Conservation (phyloP, 1,140 invertebrate species). For the Leguminivora glycinivorella region DNA sequence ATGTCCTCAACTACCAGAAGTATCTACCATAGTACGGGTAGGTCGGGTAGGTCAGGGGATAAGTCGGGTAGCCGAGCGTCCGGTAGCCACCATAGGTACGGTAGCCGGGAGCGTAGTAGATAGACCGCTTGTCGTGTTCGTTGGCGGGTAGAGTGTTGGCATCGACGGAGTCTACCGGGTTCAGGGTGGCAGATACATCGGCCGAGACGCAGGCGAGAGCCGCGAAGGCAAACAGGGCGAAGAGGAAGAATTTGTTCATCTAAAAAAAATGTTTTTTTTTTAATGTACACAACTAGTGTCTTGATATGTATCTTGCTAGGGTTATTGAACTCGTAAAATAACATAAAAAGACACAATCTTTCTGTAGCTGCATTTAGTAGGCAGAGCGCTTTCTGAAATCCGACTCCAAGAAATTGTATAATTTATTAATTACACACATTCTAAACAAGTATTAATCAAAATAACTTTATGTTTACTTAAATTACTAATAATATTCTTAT, state of each 20-base stretch:
- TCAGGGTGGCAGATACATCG: neutral
- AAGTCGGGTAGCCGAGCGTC: neutral
- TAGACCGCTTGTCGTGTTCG: neutral
- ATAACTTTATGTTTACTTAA: no score
- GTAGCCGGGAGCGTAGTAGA: neutral
- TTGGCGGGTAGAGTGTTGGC: neutral
- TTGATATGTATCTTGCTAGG: no score
- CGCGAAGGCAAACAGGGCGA: slow-evolving; percentile 5
- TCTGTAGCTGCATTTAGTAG: no score
- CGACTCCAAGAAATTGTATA: no score
- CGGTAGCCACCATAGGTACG: neutral
- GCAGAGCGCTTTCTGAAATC: no score
- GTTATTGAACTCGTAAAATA: no score
- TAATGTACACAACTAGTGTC: neutral
- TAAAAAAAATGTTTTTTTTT: neutral
- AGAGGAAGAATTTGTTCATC: slow-evolving; percentile 30
- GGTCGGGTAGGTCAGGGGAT: neutral
- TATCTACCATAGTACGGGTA: slow-evolving; percentile 3
- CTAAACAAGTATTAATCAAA: no score
- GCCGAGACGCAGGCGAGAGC: neutral
- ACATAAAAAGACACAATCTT: no score
- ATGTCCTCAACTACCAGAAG: neutral
- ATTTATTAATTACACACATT: no score
- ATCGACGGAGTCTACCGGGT: neutral
- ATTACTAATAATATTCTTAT: no score